Base-by-base conservation (phyloP, 2,888 invertebrate species). In the Protodeltote pygarga region DNA sequence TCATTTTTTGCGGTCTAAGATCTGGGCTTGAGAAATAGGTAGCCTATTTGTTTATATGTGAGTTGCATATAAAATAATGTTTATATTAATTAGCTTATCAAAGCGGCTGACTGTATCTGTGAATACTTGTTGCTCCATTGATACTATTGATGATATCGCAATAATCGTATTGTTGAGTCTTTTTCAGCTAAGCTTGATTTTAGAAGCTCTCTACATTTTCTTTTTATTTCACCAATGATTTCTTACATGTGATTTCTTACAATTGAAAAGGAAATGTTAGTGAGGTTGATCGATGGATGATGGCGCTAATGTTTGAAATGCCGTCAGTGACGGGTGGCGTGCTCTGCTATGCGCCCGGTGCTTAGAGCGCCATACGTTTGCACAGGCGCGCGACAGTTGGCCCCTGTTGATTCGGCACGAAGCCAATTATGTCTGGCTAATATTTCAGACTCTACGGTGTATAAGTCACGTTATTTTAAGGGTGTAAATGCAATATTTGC, bases 251-350 rank as follows among this genome's bases (percentile, higher is more conserved):
- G 11, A 17, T 29, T 51, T 8, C n/a, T 38, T 29, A 21, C 17
- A 33, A 33, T 41, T 20, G n/a, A 40, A 38, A 41, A 45, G 31
- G 16, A 5, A 24, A 58, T 16, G 52, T 52, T 41, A 57, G 47
- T 41, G 47, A 58, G 33, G 37, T 11, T 58, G 57, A 58, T 58
- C 34, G 54, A 59, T 60, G 54, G 42, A 40, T 38, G 42, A 40
- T 58, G 42, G 31, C 13, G 50, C 42, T 39, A 44, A 53, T 44
- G 32, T 14, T 53, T 44, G 59, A 49, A 59, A 49, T 49, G 59
- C 41, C 40, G 33, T 9, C 2, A 15, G 55, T 32, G 45, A 32
- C 38, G 60, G 49, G 29, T 40, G 49, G 39, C 42, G 35, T 35
- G 34, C 25, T 31, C 48, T n/a, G 33, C 44, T 34, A 33, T 16